Percentiles rank a stretch among this genome's conserved stretches.
These are phyloP conservation scores for Choloepus didactylus DNA, from an alignment of 2,797 vertebrate species.

Conservation along the genomic window DNA sequence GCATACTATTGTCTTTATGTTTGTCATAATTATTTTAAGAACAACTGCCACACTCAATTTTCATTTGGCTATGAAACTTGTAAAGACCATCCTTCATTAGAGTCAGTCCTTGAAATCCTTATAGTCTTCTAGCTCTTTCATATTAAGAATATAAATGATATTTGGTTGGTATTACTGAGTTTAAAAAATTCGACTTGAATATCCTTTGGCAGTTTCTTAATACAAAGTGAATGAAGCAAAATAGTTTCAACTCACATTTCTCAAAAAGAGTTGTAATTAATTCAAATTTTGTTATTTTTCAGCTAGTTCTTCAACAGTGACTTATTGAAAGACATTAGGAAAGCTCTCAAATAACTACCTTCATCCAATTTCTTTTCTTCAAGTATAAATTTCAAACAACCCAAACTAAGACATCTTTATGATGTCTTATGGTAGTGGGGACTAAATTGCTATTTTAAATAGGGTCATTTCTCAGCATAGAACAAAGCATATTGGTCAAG, in stretches of 20 bases:
- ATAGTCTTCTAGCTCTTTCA: neutral
- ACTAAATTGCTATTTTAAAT: neutral
- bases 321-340: conserved; percentile 74
- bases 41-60: neutral
- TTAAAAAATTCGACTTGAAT: conserved; percentile 65
- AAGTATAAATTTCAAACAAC: neutral
- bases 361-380: neutral
- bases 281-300: conserved; percentile 59
- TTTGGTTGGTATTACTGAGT: neutral
- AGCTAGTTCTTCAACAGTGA: conserved; percentile 51
- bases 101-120: neutral
- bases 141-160: conserved; percentile 69
- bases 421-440: neutral
- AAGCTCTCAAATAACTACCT: neutral
- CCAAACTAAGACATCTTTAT: neutral
- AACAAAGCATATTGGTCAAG: neutral
- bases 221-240: conserved; percentile 75
- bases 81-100: neutral
- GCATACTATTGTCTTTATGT: neutral
- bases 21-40: conserved; percentile 2
- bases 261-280: conserved; percentile 75
- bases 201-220: conserved; percentile 56
- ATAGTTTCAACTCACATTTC: conserved; percentile 71
- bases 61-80: conserved; percentile 1
- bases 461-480: neutral